Evolutionary conservation across 2,888 invertebrate genomes (phyloP).

Genomic region (Drosophila demipolita): DNA sequence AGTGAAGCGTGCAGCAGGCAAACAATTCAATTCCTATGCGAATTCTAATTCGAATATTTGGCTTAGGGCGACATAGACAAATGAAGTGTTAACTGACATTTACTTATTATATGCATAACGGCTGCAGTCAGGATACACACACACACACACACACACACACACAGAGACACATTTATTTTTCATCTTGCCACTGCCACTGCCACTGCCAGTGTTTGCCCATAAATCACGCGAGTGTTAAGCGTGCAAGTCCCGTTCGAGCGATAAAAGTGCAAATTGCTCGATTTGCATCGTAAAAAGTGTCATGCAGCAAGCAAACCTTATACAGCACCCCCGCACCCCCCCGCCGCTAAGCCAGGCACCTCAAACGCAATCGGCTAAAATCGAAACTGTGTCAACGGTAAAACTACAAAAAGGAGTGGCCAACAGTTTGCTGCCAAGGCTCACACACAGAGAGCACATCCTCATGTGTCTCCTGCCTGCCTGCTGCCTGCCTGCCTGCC

Average conservation of each 20-base stretch:
- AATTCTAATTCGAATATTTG: constrained; percentile 70
- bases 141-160: background rate
- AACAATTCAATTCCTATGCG: constrained; percentile 40
- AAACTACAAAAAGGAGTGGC: constrained; percentile 69
- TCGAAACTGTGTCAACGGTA: constrained; percentile 57
- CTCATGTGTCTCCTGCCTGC: constrained; percentile 2
- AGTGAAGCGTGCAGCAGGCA: constrained; percentile 6
- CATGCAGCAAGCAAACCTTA: constrained; percentile 22
- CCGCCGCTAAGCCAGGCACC: background rate
- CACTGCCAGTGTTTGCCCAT: constrained; percentile 32
- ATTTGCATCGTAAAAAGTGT: constrained; percentile 77
- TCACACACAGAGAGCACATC: constrained; percentile 7
- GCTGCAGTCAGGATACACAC: background rate
- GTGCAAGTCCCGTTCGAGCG: constrained; percentile 63
- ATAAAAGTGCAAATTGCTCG: constrained; percentile 80
- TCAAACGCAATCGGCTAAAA: constrained; percentile 33
- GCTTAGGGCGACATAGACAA: constrained; percentile 69
- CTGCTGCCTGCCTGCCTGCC: background rate
- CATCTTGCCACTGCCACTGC: background rate
- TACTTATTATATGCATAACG: constrained; percentile 51
- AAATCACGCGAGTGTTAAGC: constrained; percentile 73
- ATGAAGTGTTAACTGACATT: constrained; percentile 80
- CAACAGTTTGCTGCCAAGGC: constrained; percentile 30
- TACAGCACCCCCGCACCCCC: background rate
- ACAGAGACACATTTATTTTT: background rate